These are phyloP conservation scores for Epistrophella euchroma DNA, from an alignment of 2,888 invertebrate species.

Conservation along the genomic window DNA sequence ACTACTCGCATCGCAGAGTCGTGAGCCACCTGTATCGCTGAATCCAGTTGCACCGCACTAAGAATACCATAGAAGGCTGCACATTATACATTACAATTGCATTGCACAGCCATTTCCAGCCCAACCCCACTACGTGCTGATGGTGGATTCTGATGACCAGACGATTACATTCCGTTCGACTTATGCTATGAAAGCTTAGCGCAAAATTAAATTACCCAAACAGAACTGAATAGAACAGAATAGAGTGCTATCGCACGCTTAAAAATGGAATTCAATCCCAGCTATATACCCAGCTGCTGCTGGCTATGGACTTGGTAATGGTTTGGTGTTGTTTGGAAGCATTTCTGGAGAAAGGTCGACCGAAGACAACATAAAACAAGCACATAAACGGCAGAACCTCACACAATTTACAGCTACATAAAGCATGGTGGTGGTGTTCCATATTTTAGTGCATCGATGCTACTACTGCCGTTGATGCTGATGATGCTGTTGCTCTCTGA, in stretches of 20 bases:
- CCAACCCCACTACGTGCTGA: conserved; percentile 69
- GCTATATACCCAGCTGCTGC: conserved; percentile 8
- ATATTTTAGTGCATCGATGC: conserved; percentile 67
- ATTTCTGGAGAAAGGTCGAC: conserved; percentile 61
- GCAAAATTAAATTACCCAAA: conserved; percentile 73
- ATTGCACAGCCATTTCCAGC: conserved; percentile 36
- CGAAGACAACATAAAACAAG: conserved; percentile 61
- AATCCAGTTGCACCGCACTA: conserved; percentile 49
- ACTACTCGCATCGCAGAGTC: conserved; percentile 65
- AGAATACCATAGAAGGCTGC: conserved; percentile 61
- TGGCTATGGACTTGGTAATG: conserved; percentile 47
- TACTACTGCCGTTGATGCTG: conserved; percentile 13
- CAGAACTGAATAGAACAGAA: conserved; percentile 13
- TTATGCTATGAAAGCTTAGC: conserved; percentile 65
- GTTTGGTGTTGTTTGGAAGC: conserved; percentile 47
- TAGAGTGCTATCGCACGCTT: conserved; percentile 32
- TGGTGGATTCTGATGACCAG: conserved; percentile 71
- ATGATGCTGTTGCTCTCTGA: conserved; percentile 18
- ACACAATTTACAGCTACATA: conserved; percentile 60
- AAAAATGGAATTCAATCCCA: conserved; percentile 59
- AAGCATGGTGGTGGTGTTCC: conserved; percentile 63
- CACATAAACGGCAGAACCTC: conserved; percentile 46
- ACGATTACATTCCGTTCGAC: conserved; percentile 73
- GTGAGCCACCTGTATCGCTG: conserved; percentile 70
- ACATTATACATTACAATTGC: conserved; percentile 25